These are phyloP conservation scores for Phalacrocorax carbo DNA, from an alignment of 2,113 vertebrate species.

Conservation along the genomic window DNA sequence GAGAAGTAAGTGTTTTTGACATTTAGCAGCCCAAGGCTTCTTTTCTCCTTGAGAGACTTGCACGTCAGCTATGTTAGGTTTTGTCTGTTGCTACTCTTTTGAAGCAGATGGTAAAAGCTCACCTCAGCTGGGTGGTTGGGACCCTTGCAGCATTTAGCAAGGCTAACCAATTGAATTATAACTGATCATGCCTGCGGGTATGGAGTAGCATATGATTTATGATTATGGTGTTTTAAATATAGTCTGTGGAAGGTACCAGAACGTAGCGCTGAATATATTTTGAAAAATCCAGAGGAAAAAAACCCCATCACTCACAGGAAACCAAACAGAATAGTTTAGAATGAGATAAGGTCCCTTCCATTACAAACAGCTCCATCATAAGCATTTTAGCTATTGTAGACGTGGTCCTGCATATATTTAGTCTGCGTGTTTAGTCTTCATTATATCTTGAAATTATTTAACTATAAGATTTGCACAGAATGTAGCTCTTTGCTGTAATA, in stretches of 20 bases:
- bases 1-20: slow-evolving; percentile 56
- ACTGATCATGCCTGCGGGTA: not conserved
- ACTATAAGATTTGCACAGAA: not conserved
- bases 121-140: slow-evolving; percentile 46
- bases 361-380: not conserved
- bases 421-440: not conserved
- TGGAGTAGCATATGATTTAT: not conserved
- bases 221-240: slow-evolving; percentile 1
- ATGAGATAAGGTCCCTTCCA: not conserved
- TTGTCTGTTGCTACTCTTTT: slow-evolving; percentile 28
- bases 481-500: not conserved
- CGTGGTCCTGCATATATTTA: not conserved
- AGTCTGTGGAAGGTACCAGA: not conserved
- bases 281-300: not conserved
- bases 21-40: slow-evolving; percentile 52
- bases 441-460: not conserved
- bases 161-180: slow-evolving; percentile 42
- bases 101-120: slow-evolving; percentile 63
- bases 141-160: slow-evolving; percentile 48
- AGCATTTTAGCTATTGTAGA: not conserved
- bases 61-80: slow-evolving; percentile 15
- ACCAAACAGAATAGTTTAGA: not conserved
- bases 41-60: slow-evolving; percentile 68
- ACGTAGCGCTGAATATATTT: not conserved
- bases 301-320: not conserved